Evolutionary conservation across 2,888 invertebrate species (phyloP).

Genomic region (Busseola fusca): DNA sequence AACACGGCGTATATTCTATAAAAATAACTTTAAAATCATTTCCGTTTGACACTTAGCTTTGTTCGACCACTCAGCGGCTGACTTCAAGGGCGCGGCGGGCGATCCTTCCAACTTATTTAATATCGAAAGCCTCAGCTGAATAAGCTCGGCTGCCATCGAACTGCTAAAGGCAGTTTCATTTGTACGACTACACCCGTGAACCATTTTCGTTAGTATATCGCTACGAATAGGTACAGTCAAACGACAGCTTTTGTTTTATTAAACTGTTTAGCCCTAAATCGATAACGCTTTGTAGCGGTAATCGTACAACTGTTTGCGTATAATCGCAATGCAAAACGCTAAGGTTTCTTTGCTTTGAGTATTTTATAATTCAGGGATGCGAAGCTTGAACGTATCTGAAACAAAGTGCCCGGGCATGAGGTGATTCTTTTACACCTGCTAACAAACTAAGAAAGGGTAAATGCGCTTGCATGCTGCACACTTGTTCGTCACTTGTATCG

Average conservation of each 20-base stretch:
- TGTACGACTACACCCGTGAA: constrained; percentile 14
- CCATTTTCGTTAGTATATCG: constrained; percentile 1
- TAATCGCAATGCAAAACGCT: constrained; percentile 15
- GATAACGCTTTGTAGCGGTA: constrained; percentile 21
- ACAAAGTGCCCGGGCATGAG: too few species aligned
- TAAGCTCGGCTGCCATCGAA: constrained; percentile 27
- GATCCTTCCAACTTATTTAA: constrained; percentile 60
- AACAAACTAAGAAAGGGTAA: background rate
- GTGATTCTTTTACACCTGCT: background rate
- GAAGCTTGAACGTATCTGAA: constrained; percentile 3
- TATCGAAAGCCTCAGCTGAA: constrained; percentile 46
- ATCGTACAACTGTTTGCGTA: constrained; percentile 26
- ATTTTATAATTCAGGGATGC: background rate
- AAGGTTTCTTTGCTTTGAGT: background rate
- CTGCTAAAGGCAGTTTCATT: constrained; percentile 22
- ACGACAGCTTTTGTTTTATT: constrained; percentile 21
- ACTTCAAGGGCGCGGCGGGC: constrained; percentile 21
- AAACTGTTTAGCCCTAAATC: constrained; percentile 23
- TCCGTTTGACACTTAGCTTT: constrained; percentile 26
- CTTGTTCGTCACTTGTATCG: background rate
- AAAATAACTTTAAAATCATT: constrained; percentile 30
- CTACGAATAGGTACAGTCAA: background rate
- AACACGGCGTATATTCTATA: constrained; percentile 15
- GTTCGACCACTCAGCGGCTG: constrained; percentile 25
- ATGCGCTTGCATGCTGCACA: background rate